Evolutionary conservation across 2,113 vertebrate genomes (phyloP), one percentile per base, ranked within the genome.

Genomic region (Cephalopterus ornatus): DNA sequence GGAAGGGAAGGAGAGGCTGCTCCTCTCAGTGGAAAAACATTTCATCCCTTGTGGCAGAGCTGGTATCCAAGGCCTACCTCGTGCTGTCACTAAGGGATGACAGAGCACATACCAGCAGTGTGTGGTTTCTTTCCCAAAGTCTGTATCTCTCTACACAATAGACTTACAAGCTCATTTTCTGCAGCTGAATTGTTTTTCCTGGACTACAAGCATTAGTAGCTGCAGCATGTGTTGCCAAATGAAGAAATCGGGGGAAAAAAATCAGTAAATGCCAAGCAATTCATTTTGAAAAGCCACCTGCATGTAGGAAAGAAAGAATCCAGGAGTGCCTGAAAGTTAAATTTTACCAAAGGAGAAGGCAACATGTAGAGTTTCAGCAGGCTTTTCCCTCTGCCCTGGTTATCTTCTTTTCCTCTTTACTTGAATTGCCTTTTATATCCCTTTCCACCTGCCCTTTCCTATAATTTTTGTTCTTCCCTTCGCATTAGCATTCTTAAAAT

Each of bases 231-330:
- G 47, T 32, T 91, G 89, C 65, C 86, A 94, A 67, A 87, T 71
- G 14, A 81, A 79, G 89, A 92, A 68, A 90, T 3, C 85, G 76
- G 91, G 78, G 79, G 7, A 35, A 80, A 68, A 72, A 92, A 59
- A 28, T 52, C 62, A 26, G 33, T 89, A 92, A 97, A 93, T 92
- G 73, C 62, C 39, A 82, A 97, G 70, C 28, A 86, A 94, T 95
- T 30, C 53, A 50, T 94, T 85, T 96, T 96, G 85, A 97, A 95
- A 95, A 97, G 83, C 66, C 96, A 96, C 78, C 66, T 96, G 95
- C 88, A 70, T 14, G 23, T 42, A 91, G 88, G 66, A 67, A 88
- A 68, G 32, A 74, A 86, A 74, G 77, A 67, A 89, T 83, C 27
- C 9, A 1, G 27, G 39, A 59, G 30, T 90, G 49, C n/a, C 67